These are phyloP conservation scores for Sceloporus tristichus DNA, from an alignment of 2,113 vertebrate species.

Conservation along the genomic window DNA sequence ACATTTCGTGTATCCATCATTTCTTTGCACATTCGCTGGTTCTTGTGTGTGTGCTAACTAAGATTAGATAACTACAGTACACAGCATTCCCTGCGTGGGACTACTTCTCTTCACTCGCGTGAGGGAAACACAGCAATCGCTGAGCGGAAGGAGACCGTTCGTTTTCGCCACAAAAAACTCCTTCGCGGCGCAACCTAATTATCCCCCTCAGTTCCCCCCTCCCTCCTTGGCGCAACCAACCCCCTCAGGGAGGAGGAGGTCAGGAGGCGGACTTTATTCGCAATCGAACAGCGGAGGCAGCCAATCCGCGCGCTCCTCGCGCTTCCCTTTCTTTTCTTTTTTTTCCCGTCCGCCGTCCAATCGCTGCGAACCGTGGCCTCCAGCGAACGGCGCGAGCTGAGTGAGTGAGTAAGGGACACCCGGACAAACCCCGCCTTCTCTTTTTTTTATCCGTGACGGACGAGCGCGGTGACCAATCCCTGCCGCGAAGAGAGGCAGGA, in stretches of 20 bases:
- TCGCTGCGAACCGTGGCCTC: neutral
- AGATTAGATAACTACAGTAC: too few relatives aligned
- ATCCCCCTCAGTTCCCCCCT: neutral
- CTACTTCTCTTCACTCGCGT: neutral
- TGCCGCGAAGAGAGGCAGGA: neutral
- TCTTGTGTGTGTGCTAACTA: too few relatives aligned
- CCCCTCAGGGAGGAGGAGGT: neutral
- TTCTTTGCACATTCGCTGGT: too few relatives aligned
- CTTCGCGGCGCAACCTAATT: too few relatives aligned
- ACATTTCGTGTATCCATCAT: too few relatives aligned
- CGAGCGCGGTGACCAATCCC: neutral
- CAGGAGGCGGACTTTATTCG: too few relatives aligned
- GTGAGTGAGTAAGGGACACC: neutral
- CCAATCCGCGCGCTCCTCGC: conserved; percentile 27
- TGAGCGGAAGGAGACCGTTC: conserved; percentile 4
- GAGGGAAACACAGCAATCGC: neutral
- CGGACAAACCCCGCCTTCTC: too few relatives aligned
- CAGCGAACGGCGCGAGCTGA: conserved; percentile 30
- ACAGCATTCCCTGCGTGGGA: neutral
- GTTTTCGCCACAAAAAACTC: too few relatives aligned
- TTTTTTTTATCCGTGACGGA: neutral
- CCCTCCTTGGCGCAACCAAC: neutral
- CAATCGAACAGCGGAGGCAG: accelerated
- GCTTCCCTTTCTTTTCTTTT: neutral
- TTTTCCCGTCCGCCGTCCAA: too few relatives aligned